A percentile compares a stretch with the other conserved stretches of the same genome.
phyloP scores from a whole-genome alignment of 2,113 vertebrate genomes.

The Limanda limanda region DNA sequence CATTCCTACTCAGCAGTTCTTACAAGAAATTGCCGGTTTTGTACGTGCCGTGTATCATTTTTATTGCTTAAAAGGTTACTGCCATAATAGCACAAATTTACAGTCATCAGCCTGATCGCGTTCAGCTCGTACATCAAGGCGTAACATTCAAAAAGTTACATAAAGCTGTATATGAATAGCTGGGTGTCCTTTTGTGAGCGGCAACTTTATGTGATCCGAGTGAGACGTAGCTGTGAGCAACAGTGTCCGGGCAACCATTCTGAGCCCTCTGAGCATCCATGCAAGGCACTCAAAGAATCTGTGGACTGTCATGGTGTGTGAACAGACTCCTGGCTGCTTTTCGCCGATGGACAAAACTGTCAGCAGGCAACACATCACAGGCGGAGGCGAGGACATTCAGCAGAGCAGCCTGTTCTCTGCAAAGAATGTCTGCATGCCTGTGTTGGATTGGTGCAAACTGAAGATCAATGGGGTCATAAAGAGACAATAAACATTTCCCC shows the following conservation, averaged over 20 bases:
- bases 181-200: constrained; percentile 40
- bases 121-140: constrained; percentile 40
- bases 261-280: constrained; percentile 52
- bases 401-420: constrained; percentile 36
- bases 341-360: constrained; percentile 58
- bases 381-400: constrained; percentile 48
- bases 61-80: constrained; percentile 49
- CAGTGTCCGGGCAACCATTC: constrained; percentile 58
- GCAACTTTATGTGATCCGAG: constrained; percentile 33
- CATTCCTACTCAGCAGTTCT: constrained; percentile 56
- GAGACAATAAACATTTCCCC: constrained; percentile 25
- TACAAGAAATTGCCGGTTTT: constrained; percentile 24
- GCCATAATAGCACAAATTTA: constrained; percentile 43
- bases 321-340: constrained; percentile 54
- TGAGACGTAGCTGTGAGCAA: constrained; percentile 57
- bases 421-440: constrained; percentile 48
- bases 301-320: constrained; percentile 60
- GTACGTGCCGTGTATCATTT: constrained; percentile 36
- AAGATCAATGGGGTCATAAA: constrained; percentile 20
- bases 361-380: constrained; percentile 63
- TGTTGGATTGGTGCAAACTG: constrained; percentile 43
- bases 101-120: constrained; percentile 20
- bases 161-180: constrained; percentile 38
- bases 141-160: constrained; percentile 24
- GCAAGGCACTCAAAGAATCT: constrained; percentile 68